phyloP scores from a whole-genome alignment of 2,888 invertebrate species.

The Pelosia muscerda region DNA sequence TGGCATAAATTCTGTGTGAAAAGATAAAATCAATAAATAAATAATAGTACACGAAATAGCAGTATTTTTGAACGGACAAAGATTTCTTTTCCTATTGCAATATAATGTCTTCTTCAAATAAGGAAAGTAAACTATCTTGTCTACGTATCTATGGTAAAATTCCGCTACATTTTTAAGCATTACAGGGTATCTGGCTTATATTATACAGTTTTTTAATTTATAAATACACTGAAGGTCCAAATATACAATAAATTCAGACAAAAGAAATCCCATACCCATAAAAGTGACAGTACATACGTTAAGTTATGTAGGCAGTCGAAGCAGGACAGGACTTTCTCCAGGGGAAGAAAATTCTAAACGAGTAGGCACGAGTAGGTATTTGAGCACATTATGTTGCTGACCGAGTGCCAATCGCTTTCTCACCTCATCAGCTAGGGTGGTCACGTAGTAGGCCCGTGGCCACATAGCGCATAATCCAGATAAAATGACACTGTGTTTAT shows the following conservation, averaged over 20 bases:
- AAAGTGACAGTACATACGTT: not conserved
- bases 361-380: constrained; percentile 38
- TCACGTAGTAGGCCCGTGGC: constrained; percentile 43
- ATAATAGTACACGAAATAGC: too few species aligned
- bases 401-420: constrained; percentile 51
- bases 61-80: too few species aligned
- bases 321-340: constrained; percentile 48
- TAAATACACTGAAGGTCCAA: not conserved
- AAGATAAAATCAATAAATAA: too few species aligned
- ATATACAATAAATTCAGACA: not conserved
- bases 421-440: constrained; percentile 37
- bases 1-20: too few species aligned
- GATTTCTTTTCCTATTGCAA: too few species aligned
- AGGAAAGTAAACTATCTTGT: too few species aligned
- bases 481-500: constrained; percentile 15
- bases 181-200: too few species aligned
- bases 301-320: constrained; percentile 32
- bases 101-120: too few species aligned
- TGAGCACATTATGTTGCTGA: constrained; percentile 48
- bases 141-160: too few species aligned
- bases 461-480: constrained; percentile 34
- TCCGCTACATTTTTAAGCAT: too few species aligned
- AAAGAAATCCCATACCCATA: not conserved
- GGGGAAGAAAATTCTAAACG: constrained; percentile 42
- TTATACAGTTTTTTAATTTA: not conserved